Conservation (phyloP, 2,797 vertebrate genomes). For the Notolabrus celidotus region DNA sequence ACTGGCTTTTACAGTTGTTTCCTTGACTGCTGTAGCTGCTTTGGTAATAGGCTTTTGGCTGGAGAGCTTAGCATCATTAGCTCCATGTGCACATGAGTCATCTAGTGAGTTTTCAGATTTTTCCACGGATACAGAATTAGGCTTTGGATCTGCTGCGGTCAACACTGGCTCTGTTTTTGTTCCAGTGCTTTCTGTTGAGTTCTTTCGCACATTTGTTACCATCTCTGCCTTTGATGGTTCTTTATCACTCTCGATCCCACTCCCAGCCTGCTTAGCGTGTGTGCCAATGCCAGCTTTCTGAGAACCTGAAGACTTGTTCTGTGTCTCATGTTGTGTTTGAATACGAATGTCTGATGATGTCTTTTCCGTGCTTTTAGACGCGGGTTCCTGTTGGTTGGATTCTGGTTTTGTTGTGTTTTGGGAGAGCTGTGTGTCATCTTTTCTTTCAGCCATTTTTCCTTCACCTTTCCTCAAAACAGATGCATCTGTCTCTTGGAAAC, state of each 20-base stretch:
- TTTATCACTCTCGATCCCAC: constrained; percentile 35
- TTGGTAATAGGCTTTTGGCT: constrained; percentile 44
- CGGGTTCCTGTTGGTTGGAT: constrained; percentile 15
- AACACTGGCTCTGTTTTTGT: constrained; percentile 28
- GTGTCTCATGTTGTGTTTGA: constrained; percentile 19
- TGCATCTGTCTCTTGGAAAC: constrained; percentile 19
- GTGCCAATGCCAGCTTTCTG: constrained; percentile 37
- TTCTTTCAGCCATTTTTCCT: constrained; percentile 17
- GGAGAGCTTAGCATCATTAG: constrained; percentile 48
- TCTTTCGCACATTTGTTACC: constrained; percentile 23
- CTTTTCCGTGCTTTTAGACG: constrained; percentile 10
- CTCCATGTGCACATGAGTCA: constrained; percentile 74
- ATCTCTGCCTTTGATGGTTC: constrained; percentile 16
- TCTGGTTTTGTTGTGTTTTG: constrained; percentile 33
- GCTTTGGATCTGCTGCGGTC: constrained; percentile 39
- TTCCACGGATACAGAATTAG: constrained; percentile 63
- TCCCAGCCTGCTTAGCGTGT: constrained; percentile 48
- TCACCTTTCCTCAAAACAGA: constrained; percentile 21
- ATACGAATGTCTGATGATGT: constrained; percentile 20
- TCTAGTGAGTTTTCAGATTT: constrained; percentile 57
- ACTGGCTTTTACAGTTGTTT: constrained; percentile 39
- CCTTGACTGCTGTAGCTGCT: constrained; percentile 29
- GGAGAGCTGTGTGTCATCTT: constrained; percentile 19
- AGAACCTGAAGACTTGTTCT: background rate
- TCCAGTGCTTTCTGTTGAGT: constrained; percentile 44